These are phyloP conservation scores for Smittia aterrima DNA, from an alignment of 2,888 invertebrate species.

Conservation along the genomic window DNA sequence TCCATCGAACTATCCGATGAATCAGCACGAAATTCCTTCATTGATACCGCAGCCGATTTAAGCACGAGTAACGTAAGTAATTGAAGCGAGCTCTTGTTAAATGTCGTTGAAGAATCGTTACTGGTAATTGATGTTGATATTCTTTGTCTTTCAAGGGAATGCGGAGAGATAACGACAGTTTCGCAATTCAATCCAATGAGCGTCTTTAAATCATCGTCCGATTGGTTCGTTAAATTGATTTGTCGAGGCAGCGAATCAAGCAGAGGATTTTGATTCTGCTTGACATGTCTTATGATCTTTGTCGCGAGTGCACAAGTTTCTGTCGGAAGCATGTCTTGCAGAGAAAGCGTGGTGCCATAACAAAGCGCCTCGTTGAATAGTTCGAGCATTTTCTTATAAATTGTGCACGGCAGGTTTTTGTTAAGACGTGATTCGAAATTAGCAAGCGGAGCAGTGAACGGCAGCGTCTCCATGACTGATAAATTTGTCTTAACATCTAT, in stretches of 20 bases:
- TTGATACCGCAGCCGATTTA: constrained; percentile 85
- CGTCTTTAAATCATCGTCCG: constrained; percentile 22
- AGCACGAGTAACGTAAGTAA: constrained; percentile 82
- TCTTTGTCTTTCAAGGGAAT: constrained; percentile 44
- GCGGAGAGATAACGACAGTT: constrained; percentile 15
- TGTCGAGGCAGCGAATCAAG: constrained; percentile 51
- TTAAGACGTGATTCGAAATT: constrained; percentile 72
- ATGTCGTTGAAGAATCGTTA: constrained; percentile 48
- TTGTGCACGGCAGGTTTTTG: constrained; percentile 71
- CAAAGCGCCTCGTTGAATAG: constrained; percentile 87
- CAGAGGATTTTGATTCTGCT: constrained; percentile 69
- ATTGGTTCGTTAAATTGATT: background rate
- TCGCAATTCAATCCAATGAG: constrained; percentile 31
- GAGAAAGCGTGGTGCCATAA: constrained; percentile 84
- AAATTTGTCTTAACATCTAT: constrained; percentile 88
- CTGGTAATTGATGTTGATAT: constrained; percentile 51
- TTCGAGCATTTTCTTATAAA: constrained; percentile 81
- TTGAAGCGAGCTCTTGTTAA: constrained; percentile 77
- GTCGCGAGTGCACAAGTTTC: constrained; percentile 86
- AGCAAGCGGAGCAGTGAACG: constrained; percentile 81
- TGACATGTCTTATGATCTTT: constrained; percentile 79
- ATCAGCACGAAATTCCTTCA: constrained; percentile 85
- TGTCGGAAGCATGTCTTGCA: constrained; percentile 83
- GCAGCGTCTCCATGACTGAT: constrained; percentile 83
- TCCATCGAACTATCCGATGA: constrained; percentile 79